Base-by-base conservation (phyloP, 2,113 vertebrate genomes). In the Phalacrocorax aristotelis region DNA sequence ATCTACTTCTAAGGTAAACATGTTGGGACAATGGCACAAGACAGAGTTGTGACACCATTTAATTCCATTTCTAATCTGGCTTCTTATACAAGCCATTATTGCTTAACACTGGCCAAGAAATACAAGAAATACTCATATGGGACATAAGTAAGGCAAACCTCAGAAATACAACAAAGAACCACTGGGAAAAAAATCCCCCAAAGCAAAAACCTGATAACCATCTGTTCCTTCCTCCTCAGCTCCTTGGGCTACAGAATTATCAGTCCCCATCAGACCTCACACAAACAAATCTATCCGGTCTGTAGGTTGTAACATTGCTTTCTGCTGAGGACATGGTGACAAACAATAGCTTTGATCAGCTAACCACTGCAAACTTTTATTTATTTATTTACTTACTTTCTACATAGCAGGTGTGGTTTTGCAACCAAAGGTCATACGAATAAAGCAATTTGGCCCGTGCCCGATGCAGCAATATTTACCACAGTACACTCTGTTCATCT, bases 301-400 rank as follows among this genome's bases (percentile, higher is more conserved):
- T 15, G 76, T 49, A 85, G 85, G 77, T 14, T 77, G 61, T 82
- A 94, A 91, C 79, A 75, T 72, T 84, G 46, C 94, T 92, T 85
- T 94, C 70, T 83, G 72, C 70, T 81, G 79, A 93, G 90, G 71
- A 79, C 91, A 89, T 1, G 2, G 69, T 89, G 88, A 58, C 34
- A 79, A 89, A 54, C 32, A 36, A 49, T 5, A 36, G 80, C 97
- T 97, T 97, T 97, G 97, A 97, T 97, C 96, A 90, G 9, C 93
- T 30, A 87, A 96, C 85, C 93, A 48, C 64, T 82, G 69, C 89
- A 95, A 84, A 57, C 61, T 42, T 48, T 13, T 62, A 80, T 87
- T 91, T 95, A 51, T 88, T 95, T 91, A 80, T 89, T 97, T 80
- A 72, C 42, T 91, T 93, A 23, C 55, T 76, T 93, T 85, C 68